These are phyloP conservation scores for Amblyjoppa proteus DNA, from an alignment of 2,888 invertebrate genomes.

Conservation along the genomic window DNA sequence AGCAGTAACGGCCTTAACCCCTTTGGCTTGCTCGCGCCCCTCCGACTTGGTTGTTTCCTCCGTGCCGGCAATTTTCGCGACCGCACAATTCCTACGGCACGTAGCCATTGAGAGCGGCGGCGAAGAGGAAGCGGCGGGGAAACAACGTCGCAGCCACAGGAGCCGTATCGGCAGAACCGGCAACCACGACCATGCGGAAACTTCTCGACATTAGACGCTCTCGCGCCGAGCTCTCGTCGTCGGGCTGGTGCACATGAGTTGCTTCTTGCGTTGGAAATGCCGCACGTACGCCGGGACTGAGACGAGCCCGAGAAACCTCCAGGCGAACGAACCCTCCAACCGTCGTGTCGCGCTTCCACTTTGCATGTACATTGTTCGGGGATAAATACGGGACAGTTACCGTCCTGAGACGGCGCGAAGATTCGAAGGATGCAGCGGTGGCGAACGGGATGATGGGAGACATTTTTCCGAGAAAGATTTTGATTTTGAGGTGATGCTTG, in stretches of 20 bases:
- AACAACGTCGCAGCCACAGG: constrained; percentile 35
- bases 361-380: not conserved
- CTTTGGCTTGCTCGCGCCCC: not conserved
- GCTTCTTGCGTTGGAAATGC: constrained; percentile 52
- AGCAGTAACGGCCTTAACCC: constrained; percentile 12
- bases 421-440: too few relatives aligned
- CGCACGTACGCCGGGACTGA: constrained; percentile 31
- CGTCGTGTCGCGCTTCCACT: not conserved
- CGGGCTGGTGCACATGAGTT: constrained; percentile 51
- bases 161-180: constrained; percentile 62
- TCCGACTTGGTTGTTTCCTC: constrained; percentile 9
- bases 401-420: too few relatives aligned
- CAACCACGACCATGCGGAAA: constrained; percentile 57
- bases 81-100: constrained; percentile 55
- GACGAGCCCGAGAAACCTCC: constrained; percentile 7
- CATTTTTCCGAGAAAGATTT: too few relatives aligned
- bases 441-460: too few relatives aligned
- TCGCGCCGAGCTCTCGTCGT: constrained; percentile 3
- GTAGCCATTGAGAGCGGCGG: constrained; percentile 24
- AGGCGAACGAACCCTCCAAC: constrained; percentile 19
- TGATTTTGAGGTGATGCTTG: too few relatives aligned
- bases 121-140: constrained; percentile 21
- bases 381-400: not conserved
- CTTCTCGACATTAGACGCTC: constrained; percentile 64
- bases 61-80: constrained; percentile 54